These are phyloP conservation scores for Eupeodes luniger DNA, from an alignment of 2,888 invertebrate species.

Conservation along the genomic window DNA sequence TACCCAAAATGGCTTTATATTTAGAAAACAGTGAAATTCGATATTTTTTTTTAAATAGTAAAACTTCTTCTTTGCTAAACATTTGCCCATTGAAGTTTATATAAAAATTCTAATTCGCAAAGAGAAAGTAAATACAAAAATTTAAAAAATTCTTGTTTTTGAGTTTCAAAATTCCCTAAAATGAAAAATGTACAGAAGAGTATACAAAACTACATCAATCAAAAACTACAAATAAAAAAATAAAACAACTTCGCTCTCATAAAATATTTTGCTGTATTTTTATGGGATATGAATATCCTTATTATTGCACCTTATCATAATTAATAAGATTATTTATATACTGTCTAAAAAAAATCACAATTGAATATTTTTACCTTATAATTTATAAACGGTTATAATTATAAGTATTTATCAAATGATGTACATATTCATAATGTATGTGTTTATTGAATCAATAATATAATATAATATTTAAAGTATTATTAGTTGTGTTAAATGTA, in stretches of 20 bases:
- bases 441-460: not conserved
- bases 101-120: no score
- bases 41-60: no score
- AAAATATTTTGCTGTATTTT: constrained; percentile 4
- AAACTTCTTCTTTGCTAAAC: no score
- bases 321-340: not conserved
- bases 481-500: not conserved
- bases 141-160: no score
- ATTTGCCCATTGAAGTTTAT: no score
- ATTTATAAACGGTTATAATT: constrained; percentile 6
- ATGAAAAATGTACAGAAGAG: no score
- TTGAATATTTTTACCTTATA: not conserved
- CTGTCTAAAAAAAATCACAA: constrained; percentile 23
- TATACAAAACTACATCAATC: no score
- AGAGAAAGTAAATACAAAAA: no score
- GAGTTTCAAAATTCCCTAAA: no score
- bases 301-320: not conserved
- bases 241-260: not conserved
- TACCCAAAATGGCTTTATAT: no score
- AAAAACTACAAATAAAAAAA: not conserved
- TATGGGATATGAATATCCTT: not conserved
- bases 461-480: not conserved
- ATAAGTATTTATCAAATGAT: not conserved
- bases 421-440: not conserved
- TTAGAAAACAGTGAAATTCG: no score